Evolutionary conservation across 2,888 invertebrate genomes (phyloP).

Genomic region (Drosophila antonietae): DNA sequence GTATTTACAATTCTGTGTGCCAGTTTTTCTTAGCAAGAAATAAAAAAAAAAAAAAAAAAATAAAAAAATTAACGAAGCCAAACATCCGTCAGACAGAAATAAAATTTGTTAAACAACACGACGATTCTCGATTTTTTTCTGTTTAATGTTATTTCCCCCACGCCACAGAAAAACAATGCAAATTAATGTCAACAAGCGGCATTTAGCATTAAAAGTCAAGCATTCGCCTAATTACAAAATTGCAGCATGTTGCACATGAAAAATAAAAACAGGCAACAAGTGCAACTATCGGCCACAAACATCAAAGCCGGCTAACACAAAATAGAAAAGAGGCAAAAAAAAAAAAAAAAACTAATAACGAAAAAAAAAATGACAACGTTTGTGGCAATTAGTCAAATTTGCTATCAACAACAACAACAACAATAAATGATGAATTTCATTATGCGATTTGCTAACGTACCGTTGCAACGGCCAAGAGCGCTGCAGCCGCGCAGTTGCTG

Average conservation of each 20-base stretch:
- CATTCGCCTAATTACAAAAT: constrained; percentile 62
- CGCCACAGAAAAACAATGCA: constrained; percentile 55
- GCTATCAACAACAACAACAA: constrained; percentile 21
- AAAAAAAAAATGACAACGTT: constrained; percentile 45
- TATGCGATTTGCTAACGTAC: constrained; percentile 64
- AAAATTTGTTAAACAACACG: constrained; percentile 39
- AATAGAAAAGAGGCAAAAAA: constrained; percentile 14
- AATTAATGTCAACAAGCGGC: constrained; percentile 67
- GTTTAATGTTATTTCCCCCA: constrained; percentile 8
- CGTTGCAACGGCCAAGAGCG: constrained; percentile 56
- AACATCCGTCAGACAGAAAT: constrained; percentile 58
- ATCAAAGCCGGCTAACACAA: constrained; percentile 53
- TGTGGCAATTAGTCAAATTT: constrained; percentile 74
- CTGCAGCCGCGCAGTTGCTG: constrained; percentile 24
- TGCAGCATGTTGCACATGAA: constrained; percentile 54
- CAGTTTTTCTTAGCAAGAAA: constrained; percentile 35
- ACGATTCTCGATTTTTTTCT: constrained; percentile 2
- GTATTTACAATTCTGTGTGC: constrained; percentile 42
- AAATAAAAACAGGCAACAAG: constrained; percentile 43
- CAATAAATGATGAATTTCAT: constrained; percentile 61
- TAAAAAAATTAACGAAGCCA: constrained; percentile 57
- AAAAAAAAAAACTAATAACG: constrained; percentile 1
- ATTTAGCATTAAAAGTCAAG: constrained; percentile 69
- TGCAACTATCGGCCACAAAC: constrained; percentile 47
- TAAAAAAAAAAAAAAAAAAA: constrained; percentile 27